These are phyloP conservation scores for Drosophila paramelanica DNA, from an alignment of 2,888 invertebrate genomes.

Conservation along the genomic window DNA sequence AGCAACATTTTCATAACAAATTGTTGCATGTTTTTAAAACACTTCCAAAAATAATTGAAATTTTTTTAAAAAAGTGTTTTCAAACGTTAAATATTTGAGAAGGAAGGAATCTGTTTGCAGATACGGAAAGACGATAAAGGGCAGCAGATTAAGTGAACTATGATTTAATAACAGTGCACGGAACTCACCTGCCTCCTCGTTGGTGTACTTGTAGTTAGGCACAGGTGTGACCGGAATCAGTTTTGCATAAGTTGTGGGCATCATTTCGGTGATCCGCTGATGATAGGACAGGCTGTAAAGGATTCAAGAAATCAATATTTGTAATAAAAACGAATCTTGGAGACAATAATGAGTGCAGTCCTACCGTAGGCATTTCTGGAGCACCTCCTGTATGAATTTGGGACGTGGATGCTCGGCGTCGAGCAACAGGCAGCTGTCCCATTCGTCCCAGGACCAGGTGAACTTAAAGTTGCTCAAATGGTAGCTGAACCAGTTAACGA, in stretches of 20 bases:
- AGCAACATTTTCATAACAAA: no score
- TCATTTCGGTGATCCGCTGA: constrained; percentile 95
- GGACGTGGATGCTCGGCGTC: constrained; percentile 96
- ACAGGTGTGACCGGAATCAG: constrained; percentile 94
- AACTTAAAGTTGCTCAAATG: constrained; percentile 99
- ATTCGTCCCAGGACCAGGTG: constrained; percentile 99
- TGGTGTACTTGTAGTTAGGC: constrained; percentile 95
- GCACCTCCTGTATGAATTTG: constrained; percentile 96
- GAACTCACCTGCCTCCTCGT: constrained; percentile 93
- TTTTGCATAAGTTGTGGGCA: constrained; percentile 93
- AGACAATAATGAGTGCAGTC: not conserved
- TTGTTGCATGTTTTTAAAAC: no score
- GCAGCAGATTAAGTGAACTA: no score
- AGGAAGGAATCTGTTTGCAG: no score
- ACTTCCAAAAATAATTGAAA: no score
- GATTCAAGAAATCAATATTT: not conserved
- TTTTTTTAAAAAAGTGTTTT: no score
- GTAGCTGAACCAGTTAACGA: constrained; percentile 98
- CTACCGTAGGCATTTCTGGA: constrained; percentile 95
- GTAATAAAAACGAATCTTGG: not conserved
- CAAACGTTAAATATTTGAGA: no score
- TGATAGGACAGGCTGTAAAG: constrained; percentile 93
- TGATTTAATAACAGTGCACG: no score
- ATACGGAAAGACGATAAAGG: no score
- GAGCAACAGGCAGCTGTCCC: constrained; percentile 93